Base-by-base conservation (phyloP, 1,140 invertebrate species). In the Zaprionus vittiger region DNA sequence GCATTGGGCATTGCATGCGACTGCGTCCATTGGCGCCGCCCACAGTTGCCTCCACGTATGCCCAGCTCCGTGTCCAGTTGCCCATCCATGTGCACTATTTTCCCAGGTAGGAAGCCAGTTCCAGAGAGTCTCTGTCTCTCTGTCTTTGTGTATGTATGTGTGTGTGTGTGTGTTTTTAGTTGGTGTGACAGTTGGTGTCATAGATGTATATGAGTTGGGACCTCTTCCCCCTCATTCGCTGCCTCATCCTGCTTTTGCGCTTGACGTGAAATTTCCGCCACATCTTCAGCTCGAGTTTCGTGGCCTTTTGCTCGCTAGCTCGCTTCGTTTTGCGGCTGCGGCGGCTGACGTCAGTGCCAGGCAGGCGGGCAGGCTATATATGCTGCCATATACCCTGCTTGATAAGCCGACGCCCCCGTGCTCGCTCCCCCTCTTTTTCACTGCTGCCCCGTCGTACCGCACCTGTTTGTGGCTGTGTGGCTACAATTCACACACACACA, bases 41-140 rank as follows among this genome's bases (percentile, higher is more conserved):
- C 17, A 9, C 55, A 59, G 5, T 20, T n/a, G 4, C 74, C 37
- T 62, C 78, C 12, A 31, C 61, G 56, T 74, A 54, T 72, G 73
- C 61, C 17, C 82, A 89, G 66, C 76, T 66, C 31, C 85, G 83
- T 61, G 56, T 71, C 22, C 81, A 84, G 57, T 73, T 82, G 57
- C 84, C 91, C 74, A 82, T 75, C 57, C 80, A 83, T 66, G 70
- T 86, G 61, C 84, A 91, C 17, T 73, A 83, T 55, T 90, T 92
- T 54, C 91, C 91, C 38, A 91, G 91, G 91, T 92, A 83, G 61
- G 47, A 62, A 64, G 79, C 59, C 70, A 70, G 62, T 74, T 62
- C 28, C 47, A 17, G 38, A 41, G 38, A 7, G 38, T 41, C 1
- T 38, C 37, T 37, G 34, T 38, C 28, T 28, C 1, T 28, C 28